Evolutionary conservation across 2,113 vertebrate genomes (phyloP).

Genomic region (human): DNA sequence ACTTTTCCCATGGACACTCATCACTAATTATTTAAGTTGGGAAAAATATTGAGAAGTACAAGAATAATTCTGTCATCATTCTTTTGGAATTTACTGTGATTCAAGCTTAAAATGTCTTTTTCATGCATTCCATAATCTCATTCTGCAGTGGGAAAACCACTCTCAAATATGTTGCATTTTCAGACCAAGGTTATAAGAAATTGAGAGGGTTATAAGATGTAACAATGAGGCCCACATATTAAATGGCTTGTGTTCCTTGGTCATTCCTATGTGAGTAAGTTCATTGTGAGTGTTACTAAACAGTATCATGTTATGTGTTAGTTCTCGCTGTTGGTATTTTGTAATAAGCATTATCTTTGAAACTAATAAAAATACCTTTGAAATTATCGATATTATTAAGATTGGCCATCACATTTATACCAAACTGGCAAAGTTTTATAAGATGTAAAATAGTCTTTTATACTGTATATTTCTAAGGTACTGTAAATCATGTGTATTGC

Average conservation of each 20-base stretch:
- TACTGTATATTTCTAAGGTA: neutral
- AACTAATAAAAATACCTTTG: neutral
- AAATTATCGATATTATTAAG: neutral
- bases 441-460: neutral
- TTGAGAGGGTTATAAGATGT: fast-evolving
- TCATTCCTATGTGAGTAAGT: fast-evolving
- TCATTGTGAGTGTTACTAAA: fast-evolving
- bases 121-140: neutral
- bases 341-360: neutral
- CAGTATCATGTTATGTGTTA: fast-evolving
- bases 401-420: neutral
- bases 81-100: neutral
- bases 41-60: neutral
- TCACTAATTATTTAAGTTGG: neutral
- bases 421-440: neutral
- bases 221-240: fast-evolving
- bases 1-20: neutral
- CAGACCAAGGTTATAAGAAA: neutral
- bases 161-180: neutral
- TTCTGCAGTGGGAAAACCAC: neutral
- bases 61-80: neutral
- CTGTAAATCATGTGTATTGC: neutral
- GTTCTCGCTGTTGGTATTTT: neutral
- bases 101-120: neutral
- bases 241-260: neutral